Evolutionary conservation across 2,888 invertebrate genomes (phyloP).

Genomic region (Rhogogaster chlorosoma): DNA sequence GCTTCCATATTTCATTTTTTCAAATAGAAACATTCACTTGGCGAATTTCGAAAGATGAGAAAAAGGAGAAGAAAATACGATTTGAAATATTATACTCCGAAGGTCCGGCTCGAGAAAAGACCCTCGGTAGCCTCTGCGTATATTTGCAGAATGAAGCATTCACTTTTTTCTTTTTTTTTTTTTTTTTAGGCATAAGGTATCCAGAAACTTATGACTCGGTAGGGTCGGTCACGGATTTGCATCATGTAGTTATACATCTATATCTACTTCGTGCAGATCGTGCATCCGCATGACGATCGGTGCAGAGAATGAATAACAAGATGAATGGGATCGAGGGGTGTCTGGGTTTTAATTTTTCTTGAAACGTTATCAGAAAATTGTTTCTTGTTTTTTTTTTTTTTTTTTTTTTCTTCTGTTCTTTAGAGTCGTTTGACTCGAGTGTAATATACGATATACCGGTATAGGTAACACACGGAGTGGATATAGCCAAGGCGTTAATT

Average conservation of each 20-base stretch:
- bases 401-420: background rate
- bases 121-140: background rate
- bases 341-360: background rate
- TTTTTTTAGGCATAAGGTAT: background rate
- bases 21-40: background rate
- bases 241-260: background rate
- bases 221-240: conserved; percentile 30
- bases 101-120: background rate
- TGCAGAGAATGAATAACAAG: background rate
- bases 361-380: background rate
- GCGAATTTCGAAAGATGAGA: background rate
- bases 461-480: background rate
- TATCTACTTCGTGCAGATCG: background rate
- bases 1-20: background rate
- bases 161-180: background rate
- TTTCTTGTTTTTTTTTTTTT: background rate
- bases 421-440: background rate
- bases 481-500: background rate
- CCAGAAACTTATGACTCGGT: conserved; percentile 6
- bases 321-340: background rate
- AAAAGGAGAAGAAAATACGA: background rate
- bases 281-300: background rate
- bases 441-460: background rate
- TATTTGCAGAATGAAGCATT: background rate
- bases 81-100: conserved; percentile 10